A percentile compares a stretch with the other conserved stretches of the same genome.
Evolutionary conservation across 2,888 invertebrate species (phyloP).

Genomic region (Tridacna crocea): DNA sequence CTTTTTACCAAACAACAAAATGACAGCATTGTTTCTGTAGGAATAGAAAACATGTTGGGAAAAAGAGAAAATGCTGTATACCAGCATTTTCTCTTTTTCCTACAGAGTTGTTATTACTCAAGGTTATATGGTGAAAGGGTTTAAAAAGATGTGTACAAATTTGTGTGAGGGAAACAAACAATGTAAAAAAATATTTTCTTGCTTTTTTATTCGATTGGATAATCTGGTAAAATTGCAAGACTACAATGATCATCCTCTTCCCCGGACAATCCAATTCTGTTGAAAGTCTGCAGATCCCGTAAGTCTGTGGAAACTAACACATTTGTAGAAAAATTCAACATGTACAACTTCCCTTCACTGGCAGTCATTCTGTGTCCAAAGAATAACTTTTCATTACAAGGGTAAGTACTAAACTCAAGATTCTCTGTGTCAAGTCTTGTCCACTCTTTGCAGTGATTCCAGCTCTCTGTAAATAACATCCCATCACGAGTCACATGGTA

Average conservation of each 20-base stretch:
- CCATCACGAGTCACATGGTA: constrained; percentile 8
- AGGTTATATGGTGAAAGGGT: too few relatives aligned
- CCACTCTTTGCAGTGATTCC: constrained; percentile 12
- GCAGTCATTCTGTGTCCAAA: constrained; percentile 25
- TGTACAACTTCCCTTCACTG: constrained; percentile 29
- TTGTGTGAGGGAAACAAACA: too few relatives aligned
- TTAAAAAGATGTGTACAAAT: too few relatives aligned
- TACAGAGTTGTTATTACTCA: neutral
- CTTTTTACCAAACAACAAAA: too few relatives aligned
- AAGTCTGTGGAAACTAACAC: constrained; percentile 24
- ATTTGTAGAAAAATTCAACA: constrained; percentile 13
- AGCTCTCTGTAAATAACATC: constrained; percentile 1
- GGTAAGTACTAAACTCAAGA: constrained; percentile 1
- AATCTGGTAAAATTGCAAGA: constrained; percentile 29
- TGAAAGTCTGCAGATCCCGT: constrained; percentile 16
- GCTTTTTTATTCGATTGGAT: neutral
- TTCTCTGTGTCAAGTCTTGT: neutral
- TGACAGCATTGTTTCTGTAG: too few relatives aligned
- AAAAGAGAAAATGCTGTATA: neutral
- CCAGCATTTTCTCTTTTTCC: neutral
- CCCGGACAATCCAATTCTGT: constrained; percentile 17
- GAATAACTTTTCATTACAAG: constrained; percentile 16
- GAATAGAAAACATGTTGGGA: neutral
- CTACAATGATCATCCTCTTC: constrained; percentile 26
- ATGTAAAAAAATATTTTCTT: too few relatives aligned